A percentile compares a stretch with the other conserved stretches of the same genome.
Evolutionary conservation across 2,797 vertebrate species (phyloP).

Genomic region (Arrhamphus sclerolepis): DNA sequence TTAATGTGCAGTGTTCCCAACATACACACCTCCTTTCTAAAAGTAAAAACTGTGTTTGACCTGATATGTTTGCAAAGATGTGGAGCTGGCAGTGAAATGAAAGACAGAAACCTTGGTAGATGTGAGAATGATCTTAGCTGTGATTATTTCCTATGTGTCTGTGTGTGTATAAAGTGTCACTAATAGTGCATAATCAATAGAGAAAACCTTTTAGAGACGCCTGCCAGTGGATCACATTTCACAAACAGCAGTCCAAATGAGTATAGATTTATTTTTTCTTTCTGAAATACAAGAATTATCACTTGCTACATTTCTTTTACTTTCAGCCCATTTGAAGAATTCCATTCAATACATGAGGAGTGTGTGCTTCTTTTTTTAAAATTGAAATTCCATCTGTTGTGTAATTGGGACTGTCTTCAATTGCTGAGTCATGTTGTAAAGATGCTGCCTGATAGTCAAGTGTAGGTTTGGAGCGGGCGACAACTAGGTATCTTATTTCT

Average conservation of each 20-base stretch:
- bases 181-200: slow-evolving; percentile 74
- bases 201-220: slow-evolving; percentile 51
- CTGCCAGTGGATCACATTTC: slow-evolving; percentile 47
- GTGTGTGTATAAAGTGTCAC: slow-evolving; percentile 49
- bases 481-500: slow-evolving; percentile 16
- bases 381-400: neutral
- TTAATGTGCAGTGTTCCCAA: no score
- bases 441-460: neutral
- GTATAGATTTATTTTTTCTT: neutral
- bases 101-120: neutral
- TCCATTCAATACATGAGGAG: neutral
- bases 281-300: neutral
- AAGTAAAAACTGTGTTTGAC: neutral
- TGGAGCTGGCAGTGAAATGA: neutral
- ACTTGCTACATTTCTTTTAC: neutral
- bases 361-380: neutral
- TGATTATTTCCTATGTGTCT: neutral
- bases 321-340: neutral
- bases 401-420: neutral
- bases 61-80: neutral
- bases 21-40: no score
- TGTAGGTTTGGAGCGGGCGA: slow-evolving; percentile 16
- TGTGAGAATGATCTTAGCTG: neutral
- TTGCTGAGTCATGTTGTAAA: slow-evolving; percentile 1
- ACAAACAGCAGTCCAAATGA: slow-evolving; percentile 31